Evolutionary conservation across 2,888 invertebrate genomes (phyloP).

Genomic region (Mythimna ferrago): DNA sequence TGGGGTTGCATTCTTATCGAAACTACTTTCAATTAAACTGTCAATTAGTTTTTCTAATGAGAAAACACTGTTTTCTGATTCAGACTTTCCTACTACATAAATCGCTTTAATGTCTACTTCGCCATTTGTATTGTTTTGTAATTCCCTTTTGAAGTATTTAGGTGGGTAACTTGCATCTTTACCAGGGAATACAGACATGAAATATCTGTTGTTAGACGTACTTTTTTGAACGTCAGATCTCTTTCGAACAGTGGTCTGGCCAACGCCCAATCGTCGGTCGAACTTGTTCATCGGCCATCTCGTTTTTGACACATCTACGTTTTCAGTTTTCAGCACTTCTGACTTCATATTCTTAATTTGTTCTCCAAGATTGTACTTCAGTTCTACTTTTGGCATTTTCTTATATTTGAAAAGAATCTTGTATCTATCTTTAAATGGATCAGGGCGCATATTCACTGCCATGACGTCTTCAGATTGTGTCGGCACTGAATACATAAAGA

Average conservation of each 20-base stretch:
- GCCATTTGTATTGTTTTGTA: slow-evolving; percentile 63
- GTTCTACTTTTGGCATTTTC: slow-evolving; percentile 77
- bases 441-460: slow-evolving; percentile 65
- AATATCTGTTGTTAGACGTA: slow-evolving; percentile 54
- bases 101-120: slow-evolving; percentile 62
- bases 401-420: slow-evolving; percentile 77
- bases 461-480: slow-evolving; percentile 45
- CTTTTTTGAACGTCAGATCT: slow-evolving; percentile 24
- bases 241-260: slow-evolving; percentile 48
- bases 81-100: slow-evolving; percentile 67
- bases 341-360: slow-evolving; percentile 80
- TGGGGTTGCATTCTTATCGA: slow-evolving; percentile 63
- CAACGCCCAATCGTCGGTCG: slow-evolving; percentile 63
- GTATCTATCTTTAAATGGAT: slow-evolving; percentile 78
- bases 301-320: slow-evolving; percentile 74
- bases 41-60: slow-evolving; percentile 79
- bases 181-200: slow-evolving; percentile 56
- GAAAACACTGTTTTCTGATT: slow-evolving; percentile 67
- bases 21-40: slow-evolving; percentile 75
- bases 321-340: slow-evolving; percentile 71
- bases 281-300: slow-evolving; percentile 78
- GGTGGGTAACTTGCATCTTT: slow-evolving; percentile 61
- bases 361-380: slow-evolving; percentile 81
- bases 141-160: slow-evolving; percentile 78
- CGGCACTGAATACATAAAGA: slow-evolving; percentile 35